Base-by-base conservation (phyloP, 2,888 invertebrate genomes). In the Lepidocyrtinus sp. region DNA sequence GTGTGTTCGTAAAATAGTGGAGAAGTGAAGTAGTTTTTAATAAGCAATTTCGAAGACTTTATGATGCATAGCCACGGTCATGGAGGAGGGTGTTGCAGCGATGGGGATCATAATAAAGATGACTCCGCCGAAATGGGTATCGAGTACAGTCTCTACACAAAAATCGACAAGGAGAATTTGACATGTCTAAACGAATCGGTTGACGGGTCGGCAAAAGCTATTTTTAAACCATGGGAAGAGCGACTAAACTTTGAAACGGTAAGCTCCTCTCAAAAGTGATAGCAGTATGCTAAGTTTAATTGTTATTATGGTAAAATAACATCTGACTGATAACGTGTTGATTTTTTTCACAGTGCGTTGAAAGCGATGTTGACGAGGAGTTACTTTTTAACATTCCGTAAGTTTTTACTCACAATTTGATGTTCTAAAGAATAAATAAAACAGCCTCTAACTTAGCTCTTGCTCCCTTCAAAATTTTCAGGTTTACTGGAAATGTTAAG, bases 361-460 rank as follows among this genome's bases (percentile, higher is more conserved):
- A 96, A 89, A 98, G 98, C 90, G 99, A 99, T 91, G 94, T 93
- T 0, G 99, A 99, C 90, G 95, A 96, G 89, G 99, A 99, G 89
- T 90, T 99, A 2, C 90, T 99, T 1, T 97, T 99, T 88, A 98
- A 98, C 88, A 96, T 99, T 87, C 98, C 98, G 91, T 92, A 88
- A 90, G 91, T 90, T 82, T 65, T n/a, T n/a, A n/a, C n/a, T n/a
- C n/a, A n/a, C n/a, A n/a, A n/a, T n/a, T n/a, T n/a, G n/a, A n/a
- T n/a, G n/a, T n/a, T n/a, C n/a, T n/a, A n/a, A n/a, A n/a, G n/a
- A n/a, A n/a, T n/a, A n/a, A n/a, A n/a, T n/a, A n/a, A n/a, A n/a
- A n/a, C n/a, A n/a, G n/a, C n/a, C n/a, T n/a, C n/a, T n/a, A n/a
- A 27, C 25, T 55, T 19, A 70, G 9, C 24, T 5, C 67, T 50